Percentiles rank a stretch among this genome's conserved stretches.
Conservation (phyloP, 2,797 vertebrate genomes). For the Gallinago solitaria region DNA sequence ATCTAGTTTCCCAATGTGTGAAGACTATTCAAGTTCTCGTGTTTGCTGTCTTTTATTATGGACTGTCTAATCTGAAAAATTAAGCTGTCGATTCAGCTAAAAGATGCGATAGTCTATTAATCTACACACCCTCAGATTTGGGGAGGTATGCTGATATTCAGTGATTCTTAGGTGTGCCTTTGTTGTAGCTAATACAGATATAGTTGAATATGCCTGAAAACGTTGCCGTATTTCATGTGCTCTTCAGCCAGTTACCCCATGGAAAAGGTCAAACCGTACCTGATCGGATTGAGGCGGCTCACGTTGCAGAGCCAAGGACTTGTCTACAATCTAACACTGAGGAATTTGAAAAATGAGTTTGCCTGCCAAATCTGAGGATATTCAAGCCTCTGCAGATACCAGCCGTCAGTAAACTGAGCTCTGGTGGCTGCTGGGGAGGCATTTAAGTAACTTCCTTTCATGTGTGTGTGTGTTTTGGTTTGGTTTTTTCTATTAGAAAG, state of each 20-base stretch:
- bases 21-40: rapidly evolving
- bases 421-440: background rate
- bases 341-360: constrained; percentile 23
- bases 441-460: background rate
- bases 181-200: background rate
- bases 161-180: background rate
- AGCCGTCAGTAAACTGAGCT: background rate
- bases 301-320: background rate
- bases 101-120: background rate
- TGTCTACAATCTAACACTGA: background rate
- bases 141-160: background rate
- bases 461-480: background rate
- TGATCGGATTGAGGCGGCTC: background rate
- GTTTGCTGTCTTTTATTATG: background rate
- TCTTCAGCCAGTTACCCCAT: background rate
- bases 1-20: background rate
- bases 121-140: background rate
- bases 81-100: background rate
- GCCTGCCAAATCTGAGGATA: background rate
- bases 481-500: constrained; percentile 81
- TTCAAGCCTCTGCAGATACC: background rate
- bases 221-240: background rate
- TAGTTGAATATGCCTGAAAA: background rate
- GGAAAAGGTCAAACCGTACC: background rate
- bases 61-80: background rate